These are phyloP conservation scores for Mechanitis messenoides DNA, from an alignment of 2,888 invertebrate species.

Conservation along the genomic window DNA sequence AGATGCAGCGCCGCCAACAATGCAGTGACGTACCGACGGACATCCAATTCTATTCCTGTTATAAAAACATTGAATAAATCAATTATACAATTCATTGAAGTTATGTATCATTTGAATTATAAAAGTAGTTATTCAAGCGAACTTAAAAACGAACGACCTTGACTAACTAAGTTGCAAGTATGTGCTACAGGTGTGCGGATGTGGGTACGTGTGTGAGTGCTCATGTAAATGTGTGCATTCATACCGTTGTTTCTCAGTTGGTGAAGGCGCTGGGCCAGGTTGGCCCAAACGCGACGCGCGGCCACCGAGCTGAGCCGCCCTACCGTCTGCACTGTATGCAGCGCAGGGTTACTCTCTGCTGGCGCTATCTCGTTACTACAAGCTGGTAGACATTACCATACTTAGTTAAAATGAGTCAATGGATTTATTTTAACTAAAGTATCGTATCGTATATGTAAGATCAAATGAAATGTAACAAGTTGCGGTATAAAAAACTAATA, in stretches of 20 bases:
- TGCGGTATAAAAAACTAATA: not conserved
- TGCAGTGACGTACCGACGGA: constrained; percentile 64
- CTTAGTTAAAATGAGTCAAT: not conserved
- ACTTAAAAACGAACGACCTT: not conserved
- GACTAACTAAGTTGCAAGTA: not conserved
- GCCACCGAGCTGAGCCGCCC: constrained; percentile 83
- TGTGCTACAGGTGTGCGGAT: too few relatives aligned
- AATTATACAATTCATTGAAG: not conserved
- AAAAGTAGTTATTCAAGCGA: constrained; percentile 1
- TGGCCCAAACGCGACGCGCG: constrained; percentile 81
- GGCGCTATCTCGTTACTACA: constrained; percentile 68
- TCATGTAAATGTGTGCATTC: not conserved
- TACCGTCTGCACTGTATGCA: constrained; percentile 84
- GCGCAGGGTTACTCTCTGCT: constrained; percentile 78
- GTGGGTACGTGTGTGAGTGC: not conserved
- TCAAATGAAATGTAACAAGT: too few relatives aligned
- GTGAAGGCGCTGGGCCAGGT: constrained; percentile 78
- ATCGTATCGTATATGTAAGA: too few relatives aligned
- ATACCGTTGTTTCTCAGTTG: constrained; percentile 57
- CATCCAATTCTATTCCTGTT: constrained; percentile 62
- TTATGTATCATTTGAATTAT: not conserved
- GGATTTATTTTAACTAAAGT: too few relatives aligned
- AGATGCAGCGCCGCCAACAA: constrained; percentile 64
- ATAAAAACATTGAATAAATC: constrained; percentile 5
- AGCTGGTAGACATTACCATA: not conserved